These are phyloP conservation scores for Brenthis daphne DNA, from an alignment of 2,888 invertebrate genomes.

Conservation along the genomic window DNA sequence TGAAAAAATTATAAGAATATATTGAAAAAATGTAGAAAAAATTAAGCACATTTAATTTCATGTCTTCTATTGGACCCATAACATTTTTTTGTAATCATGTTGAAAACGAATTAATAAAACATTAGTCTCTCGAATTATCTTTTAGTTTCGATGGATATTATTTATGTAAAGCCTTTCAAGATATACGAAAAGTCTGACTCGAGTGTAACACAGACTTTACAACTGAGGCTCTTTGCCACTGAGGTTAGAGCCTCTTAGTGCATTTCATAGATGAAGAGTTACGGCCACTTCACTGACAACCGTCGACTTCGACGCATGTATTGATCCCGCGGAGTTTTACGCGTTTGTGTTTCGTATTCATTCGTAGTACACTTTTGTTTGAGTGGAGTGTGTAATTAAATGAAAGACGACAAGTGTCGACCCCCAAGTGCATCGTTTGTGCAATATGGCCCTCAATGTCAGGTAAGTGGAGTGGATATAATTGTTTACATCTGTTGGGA, in stretches of 20 bases:
- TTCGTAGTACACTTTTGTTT: conserved; percentile 29
- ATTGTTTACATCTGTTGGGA: conserved; percentile 17
- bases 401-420: conserved; percentile 47
- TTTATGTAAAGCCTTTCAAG: background rate
- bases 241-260: conserved; percentile 45
- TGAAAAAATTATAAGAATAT: conserved; percentile 49
- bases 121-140: background rate
- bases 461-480: conserved; percentile 64
- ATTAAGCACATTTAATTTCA: background rate
- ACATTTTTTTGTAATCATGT: background rate
- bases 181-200: background rate
- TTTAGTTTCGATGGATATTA: background rate
- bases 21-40: conserved; percentile 1
- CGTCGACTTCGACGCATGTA: conserved; percentile 57
- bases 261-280: conserved; percentile 64
- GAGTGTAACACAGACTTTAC: conserved; percentile 10
- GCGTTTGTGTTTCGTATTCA: conserved; percentile 28
- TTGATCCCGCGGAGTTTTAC: conserved; percentile 33
- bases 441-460: conserved; percentile 72
- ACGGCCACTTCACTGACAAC: conserved; percentile 60
- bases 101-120: conserved; percentile 2
- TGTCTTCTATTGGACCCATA: background rate
- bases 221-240: conserved; percentile 52
- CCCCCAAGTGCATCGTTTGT: conserved; percentile 48
- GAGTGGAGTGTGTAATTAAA: conserved; percentile 49